phyloP scores from a whole-genome alignment of 2,113 vertebrate genomes.

The Ahaetulla prasina region DNA sequence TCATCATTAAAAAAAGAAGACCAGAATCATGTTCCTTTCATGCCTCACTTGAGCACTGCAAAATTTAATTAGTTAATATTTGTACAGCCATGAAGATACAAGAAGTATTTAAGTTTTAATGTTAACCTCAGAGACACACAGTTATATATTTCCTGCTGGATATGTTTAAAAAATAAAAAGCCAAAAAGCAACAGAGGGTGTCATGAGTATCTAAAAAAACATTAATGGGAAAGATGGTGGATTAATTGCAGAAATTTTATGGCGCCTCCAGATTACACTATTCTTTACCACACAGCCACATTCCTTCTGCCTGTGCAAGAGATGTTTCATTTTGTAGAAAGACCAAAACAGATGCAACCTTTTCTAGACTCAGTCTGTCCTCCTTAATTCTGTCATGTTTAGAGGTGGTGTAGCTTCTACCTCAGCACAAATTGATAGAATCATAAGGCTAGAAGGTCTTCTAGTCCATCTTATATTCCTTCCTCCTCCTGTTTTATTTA shows the following conservation, averaged over 20 bases:
- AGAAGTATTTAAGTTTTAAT: conserved; percentile 37
- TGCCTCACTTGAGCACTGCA: conserved; percentile 49
- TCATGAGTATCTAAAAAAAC: not conserved
- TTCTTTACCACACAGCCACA: not conserved
- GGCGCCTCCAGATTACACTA: not conserved
- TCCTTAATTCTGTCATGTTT: not conserved
- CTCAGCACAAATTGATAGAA: not conserved
- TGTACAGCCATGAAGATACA: conserved; percentile 47
- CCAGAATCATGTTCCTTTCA: conserved; percentile 47
- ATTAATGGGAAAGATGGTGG: not conserved
- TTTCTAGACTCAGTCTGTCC: not conserved
- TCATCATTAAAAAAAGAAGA: conserved; percentile 53
- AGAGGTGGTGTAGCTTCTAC: not conserved
- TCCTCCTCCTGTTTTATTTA: no score
- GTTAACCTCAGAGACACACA: not conserved
- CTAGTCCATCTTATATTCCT: not conserved
- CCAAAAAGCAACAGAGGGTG: not conserved
- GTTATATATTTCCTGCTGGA: not conserved
- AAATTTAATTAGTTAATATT: conserved; percentile 51
- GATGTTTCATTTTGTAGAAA: not conserved
- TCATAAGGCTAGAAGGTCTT: not conserved
- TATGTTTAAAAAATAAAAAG: not conserved
- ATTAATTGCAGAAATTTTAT: not conserved
- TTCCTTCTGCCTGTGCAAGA: not conserved
- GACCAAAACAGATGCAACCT: not conserved